Evolutionary conservation across 2,888 invertebrate genomes (phyloP).

Genomic region (Xylota segnis): DNA sequence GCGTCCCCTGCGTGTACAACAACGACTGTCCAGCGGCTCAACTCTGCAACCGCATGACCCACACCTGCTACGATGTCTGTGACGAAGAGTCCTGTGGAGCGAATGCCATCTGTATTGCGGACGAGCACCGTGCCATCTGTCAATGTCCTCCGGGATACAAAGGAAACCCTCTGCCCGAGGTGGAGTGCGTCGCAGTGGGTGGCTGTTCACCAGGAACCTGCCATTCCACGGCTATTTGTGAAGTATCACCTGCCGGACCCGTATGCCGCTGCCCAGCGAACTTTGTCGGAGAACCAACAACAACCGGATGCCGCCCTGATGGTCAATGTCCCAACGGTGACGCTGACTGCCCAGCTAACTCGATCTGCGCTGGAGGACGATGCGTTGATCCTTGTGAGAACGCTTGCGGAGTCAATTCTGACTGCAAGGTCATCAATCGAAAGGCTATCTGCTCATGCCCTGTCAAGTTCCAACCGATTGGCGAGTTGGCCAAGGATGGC

Average conservation of each 20-base stretch:
- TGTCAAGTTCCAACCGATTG: conserved; percentile 90
- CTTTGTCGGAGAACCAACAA: conserved; percentile 91
- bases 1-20: conserved; percentile 94
- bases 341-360: conserved; percentile 90
- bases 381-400: conserved; percentile 93
- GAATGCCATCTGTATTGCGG: conserved; percentile 94
- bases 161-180: conserved; percentile 93
- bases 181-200: conserved; percentile 90
- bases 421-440: conserved; percentile 91
- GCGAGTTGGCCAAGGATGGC: conserved; percentile 87
- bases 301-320: conserved; percentile 91
- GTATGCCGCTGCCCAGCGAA: conserved; percentile 92
- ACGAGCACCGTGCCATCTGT: conserved; percentile 92
- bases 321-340: conserved; percentile 90
- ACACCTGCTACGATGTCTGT: conserved; percentile 93
- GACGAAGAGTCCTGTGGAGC: conserved; percentile 92
- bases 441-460: conserved; percentile 92
- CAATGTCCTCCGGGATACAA: conserved; percentile 94
- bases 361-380: conserved; percentile 89
- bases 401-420: conserved; percentile 92
- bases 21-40: conserved; percentile 92
- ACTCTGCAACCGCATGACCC: conserved; percentile 92
- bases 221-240: conserved; percentile 92
- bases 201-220: conserved; percentile 92
- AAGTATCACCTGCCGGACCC: conserved; percentile 88